A percentile compares a stretch with the other conserved stretches of the same genome.
These are phyloP conservation scores for Potamarius usumacintae DNA, from an alignment of 2,113 vertebrate species.

Conservation along the genomic window DNA sequence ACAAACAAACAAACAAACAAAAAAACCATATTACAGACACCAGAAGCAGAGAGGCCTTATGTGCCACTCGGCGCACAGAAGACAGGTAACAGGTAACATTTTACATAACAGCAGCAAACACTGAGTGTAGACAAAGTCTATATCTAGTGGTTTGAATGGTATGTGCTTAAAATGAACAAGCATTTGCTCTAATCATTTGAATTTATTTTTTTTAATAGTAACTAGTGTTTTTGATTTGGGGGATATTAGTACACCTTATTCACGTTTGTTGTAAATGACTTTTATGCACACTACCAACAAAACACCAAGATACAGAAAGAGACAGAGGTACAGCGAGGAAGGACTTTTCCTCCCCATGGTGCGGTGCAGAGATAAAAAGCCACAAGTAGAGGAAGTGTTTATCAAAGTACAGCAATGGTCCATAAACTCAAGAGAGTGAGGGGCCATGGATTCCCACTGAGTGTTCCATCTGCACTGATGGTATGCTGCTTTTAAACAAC, in stretches of 20 bases:
- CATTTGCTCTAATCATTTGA: background rate
- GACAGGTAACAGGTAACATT: background rate
- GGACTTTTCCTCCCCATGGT: background rate
- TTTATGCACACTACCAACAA: constrained; percentile 1
- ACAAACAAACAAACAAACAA: no score
- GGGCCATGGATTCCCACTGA: constrained; percentile 12
- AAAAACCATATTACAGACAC: no score
- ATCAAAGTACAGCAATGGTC: constrained; percentile 11
- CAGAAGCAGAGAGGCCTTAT: no score
- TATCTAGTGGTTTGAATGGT: background rate
- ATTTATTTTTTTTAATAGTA: background rate
- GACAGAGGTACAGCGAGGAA: background rate
- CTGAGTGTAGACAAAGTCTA: background rate
- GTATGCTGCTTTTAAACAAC: constrained; percentile 26
- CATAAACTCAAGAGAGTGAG: constrained; percentile 30
- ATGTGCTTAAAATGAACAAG: background rate
- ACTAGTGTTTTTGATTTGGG: background rate
- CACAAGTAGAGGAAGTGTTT: constrained; percentile 45
- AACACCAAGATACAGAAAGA: background rate
- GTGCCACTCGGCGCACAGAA: no score
- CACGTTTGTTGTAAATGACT: background rate
- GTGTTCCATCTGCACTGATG: constrained; percentile 1
- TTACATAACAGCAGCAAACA: background rate
- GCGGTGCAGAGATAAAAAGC: constrained; percentile 3
- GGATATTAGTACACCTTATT: background rate